Conservation (phyloP, 2,888 invertebrate species). For the Thecocarcelia acutangulata region DNA sequence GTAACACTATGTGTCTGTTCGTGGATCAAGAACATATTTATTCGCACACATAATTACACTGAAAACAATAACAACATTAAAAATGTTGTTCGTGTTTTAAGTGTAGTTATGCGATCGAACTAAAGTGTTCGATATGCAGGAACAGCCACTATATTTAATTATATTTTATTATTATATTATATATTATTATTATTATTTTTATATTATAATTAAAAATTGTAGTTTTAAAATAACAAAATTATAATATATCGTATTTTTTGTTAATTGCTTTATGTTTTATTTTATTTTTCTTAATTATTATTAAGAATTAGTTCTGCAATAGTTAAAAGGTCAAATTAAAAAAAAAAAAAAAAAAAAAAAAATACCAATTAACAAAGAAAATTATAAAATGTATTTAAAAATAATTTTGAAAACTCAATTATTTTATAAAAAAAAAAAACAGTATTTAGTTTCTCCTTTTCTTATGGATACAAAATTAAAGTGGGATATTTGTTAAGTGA, state of each 20-base stretch:
- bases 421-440: background rate
- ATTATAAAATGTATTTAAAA: background rate
- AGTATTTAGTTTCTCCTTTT: background rate
- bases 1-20: conserved; percentile 20
- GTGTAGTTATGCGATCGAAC: too few species aligned
- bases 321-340: conserved; percentile 25
- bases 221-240: conserved; percentile 55
- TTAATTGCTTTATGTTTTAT: conserved; percentile 45
- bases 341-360: conserved; percentile 4
- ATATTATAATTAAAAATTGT: conserved; percentile 35
- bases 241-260: conserved; percentile 28
- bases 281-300: conserved; percentile 9
- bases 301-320: conserved; percentile 50
- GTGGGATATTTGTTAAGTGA: too few species aligned
- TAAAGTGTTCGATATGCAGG: too few species aligned
- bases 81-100: too few species aligned
- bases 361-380: conserved; percentile 7
- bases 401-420: background rate
- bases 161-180: conserved; percentile 55
- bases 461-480: too few species aligned
- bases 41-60: too few species aligned
- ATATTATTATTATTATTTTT: conserved; percentile 54
- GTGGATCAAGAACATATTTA: too few species aligned
- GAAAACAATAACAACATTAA: too few species aligned
- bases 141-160: conserved; percentile 49